Conservation (phyloP, 2,113 vertebrate species). For the Periophthalmus modestus region DNA sequence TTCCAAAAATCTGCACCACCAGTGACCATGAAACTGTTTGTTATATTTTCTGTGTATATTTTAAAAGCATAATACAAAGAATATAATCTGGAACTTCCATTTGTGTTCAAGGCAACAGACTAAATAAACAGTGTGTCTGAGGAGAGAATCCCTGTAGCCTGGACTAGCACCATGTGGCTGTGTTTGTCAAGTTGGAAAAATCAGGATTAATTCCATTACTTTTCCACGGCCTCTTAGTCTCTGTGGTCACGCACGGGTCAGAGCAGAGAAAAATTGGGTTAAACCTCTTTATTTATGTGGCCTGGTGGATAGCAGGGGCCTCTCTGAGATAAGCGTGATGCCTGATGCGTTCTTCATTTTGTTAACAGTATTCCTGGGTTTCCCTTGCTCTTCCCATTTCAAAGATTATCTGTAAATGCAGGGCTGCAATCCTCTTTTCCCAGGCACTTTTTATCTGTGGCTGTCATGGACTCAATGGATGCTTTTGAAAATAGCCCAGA, state of each 20-base stretch:
- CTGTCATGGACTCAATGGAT: slow-evolving; percentile 40
- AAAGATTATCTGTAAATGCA: slow-evolving; percentile 73
- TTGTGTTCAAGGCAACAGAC: slow-evolving; percentile 10
- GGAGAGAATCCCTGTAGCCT: slow-evolving; percentile 9
- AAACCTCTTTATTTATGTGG: slow-evolving; percentile 74
- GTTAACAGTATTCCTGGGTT: slow-evolving; percentile 66
- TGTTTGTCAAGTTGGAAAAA: slow-evolving; percentile 21
- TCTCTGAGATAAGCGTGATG: slow-evolving; percentile 64
- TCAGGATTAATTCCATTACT: slow-evolving; percentile 43
- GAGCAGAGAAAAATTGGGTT: slow-evolving; percentile 69
- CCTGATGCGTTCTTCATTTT: slow-evolving; percentile 65
- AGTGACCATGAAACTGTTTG: not conserved
- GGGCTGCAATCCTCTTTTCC: slow-evolving; percentile 71
- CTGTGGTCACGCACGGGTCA: slow-evolving; percentile 34
- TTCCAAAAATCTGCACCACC: slow-evolving; percentile 10
- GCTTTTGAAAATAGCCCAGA: slow-evolving; percentile 14
- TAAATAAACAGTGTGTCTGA: slow-evolving; percentile 7
- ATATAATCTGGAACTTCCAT: not conserved
- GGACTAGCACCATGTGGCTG: slow-evolving; percentile 22
- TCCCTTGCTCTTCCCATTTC: slow-evolving; percentile 56
- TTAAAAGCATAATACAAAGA: slow-evolving; percentile 18
- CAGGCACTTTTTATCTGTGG: slow-evolving; percentile 46
- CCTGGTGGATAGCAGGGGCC: slow-evolving; percentile 58
- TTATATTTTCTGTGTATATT: slow-evolving; percentile 18
- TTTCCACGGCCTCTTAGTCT: slow-evolving; percentile 5